Percentiles rank a stretch among this genome's conserved stretches.
Conservation (phyloP, 2,113 vertebrate genomes). For the Abramis brama region DNA sequence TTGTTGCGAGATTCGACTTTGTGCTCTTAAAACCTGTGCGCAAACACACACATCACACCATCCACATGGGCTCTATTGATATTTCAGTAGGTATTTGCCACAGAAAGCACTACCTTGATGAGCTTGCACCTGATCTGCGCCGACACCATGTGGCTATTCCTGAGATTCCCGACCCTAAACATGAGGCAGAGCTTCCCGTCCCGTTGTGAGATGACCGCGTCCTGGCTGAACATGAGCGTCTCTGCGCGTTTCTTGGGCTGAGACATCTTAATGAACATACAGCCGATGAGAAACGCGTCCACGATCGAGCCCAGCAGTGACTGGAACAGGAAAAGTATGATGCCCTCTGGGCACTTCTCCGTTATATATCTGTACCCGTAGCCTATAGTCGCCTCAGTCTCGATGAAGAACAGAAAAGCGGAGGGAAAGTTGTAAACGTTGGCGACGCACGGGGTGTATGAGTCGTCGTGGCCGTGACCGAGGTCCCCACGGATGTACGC, state of each 20-base stretch:
- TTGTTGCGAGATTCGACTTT: background rate
- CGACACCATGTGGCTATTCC: slow-evolving; percentile 91
- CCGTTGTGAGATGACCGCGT: slow-evolving; percentile 84
- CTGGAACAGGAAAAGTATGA: slow-evolving; percentile 89
- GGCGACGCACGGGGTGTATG: slow-evolving; percentile 84
- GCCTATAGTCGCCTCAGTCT: slow-evolving; percentile 88
- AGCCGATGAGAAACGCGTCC: slow-evolving; percentile 88
- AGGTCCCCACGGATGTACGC: slow-evolving; percentile 86
- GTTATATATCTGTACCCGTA: slow-evolving; percentile 88
- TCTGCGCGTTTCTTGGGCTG: slow-evolving; percentile 90
- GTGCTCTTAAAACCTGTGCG: background rate
- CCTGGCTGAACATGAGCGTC: slow-evolving; percentile 89
- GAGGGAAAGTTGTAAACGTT: slow-evolving; percentile 92
- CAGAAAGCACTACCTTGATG: slow-evolving; percentile 77
- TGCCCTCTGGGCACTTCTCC: slow-evolving; percentile 86
- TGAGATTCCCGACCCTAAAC: slow-evolving; percentile 88
- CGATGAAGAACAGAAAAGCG: slow-evolving; percentile 89
- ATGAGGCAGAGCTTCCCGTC: slow-evolving; percentile 88
- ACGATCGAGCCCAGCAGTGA: slow-evolving; percentile 87
- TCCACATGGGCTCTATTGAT: background rate
- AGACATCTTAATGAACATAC: slow-evolving; percentile 94
- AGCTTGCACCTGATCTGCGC: slow-evolving; percentile 92
- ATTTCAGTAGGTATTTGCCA: background rate
- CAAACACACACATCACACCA: background rate
- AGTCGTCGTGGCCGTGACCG: slow-evolving; percentile 73